Evolutionary conservation across 2,888 invertebrate genomes (phyloP).

Genomic region (Pollenia labialis): DNA sequence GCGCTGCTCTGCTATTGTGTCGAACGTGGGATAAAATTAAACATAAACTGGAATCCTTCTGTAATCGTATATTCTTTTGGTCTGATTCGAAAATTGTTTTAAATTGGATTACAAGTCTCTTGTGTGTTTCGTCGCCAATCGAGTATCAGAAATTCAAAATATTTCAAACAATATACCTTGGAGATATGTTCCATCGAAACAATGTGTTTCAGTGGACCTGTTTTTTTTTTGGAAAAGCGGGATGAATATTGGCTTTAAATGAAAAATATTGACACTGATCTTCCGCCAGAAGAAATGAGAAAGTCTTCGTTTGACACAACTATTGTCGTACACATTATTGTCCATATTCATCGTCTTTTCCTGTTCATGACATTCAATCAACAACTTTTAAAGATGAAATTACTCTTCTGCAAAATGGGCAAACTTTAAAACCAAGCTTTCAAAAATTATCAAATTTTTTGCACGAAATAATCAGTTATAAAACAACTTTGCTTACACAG

Average conservation of each 20-base stretch:
- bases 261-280: not conserved
- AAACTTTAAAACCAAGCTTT: not conserved
- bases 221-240: not conserved
- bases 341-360: constrained; percentile 35
- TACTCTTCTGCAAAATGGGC: not conserved
- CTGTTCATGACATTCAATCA: not conserved
- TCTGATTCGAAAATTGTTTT: constrained; percentile 9
- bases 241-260: not conserved
- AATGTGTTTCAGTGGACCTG: not conserved
- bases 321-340: constrained; percentile 10
- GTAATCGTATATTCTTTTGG: not conserved
- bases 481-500: not conserved
- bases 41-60: constrained; percentile 7
- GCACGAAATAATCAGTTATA: not conserved
- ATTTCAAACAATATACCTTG: not conserved
- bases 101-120: not conserved
- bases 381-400: not conserved
- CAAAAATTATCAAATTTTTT: not conserved
- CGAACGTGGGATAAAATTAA: constrained; percentile 49
- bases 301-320: not conserved
- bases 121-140: not conserved
- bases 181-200: not conserved
- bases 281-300: not conserved
- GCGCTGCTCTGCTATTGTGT: constrained; percentile 26
- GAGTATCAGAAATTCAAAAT: constrained; percentile 15